Evolutionary conservation across 2,113 vertebrate genomes (phyloP).

Genomic region (Nycticryphes semicollaris): DNA sequence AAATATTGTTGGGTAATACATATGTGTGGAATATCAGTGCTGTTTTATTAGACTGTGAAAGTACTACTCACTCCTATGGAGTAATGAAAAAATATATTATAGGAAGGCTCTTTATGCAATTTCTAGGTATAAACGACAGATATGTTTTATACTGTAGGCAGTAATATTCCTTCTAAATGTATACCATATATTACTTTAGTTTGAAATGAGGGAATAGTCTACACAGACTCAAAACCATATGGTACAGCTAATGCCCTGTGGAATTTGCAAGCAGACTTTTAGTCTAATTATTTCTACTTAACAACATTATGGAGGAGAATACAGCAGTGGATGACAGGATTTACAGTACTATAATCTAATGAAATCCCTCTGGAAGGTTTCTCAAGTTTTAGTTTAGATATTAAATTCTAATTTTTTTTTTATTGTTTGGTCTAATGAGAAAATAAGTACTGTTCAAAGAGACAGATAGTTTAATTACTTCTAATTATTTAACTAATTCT

Average conservation of each 20-base stretch:
- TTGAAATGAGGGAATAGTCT: slow-evolving; percentile 24
- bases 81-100: slow-evolving; percentile 68
- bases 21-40: slow-evolving; percentile 15
- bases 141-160: slow-evolving; percentile 49
- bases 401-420: not conserved
- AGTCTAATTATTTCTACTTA: slow-evolving; percentile 59
- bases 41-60: slow-evolving; percentile 75
- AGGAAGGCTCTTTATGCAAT: slow-evolving; percentile 48
- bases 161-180: slow-evolving; percentile 71
- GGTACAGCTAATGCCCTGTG: slow-evolving; percentile 25
- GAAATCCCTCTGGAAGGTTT: slow-evolving; percentile 35
- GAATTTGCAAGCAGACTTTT: slow-evolving; percentile 29
- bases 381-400: not conserved
- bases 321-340: not conserved
- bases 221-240: slow-evolving; percentile 67
- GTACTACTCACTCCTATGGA: slow-evolving; percentile 57
- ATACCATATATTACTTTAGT: slow-evolving; percentile 55
- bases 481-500: not conserved
- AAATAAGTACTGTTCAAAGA: not conserved
- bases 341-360: not conserved
- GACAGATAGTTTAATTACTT: not conserved
- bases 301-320: slow-evolving; percentile 36
- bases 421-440: not conserved
- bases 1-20: slow-evolving; percentile 15
- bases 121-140: slow-evolving; percentile 56